These are phyloP conservation scores for Drosophila albomicans DNA, from an alignment of 1,140 invertebrate species.

Conservation along the genomic window DNA sequence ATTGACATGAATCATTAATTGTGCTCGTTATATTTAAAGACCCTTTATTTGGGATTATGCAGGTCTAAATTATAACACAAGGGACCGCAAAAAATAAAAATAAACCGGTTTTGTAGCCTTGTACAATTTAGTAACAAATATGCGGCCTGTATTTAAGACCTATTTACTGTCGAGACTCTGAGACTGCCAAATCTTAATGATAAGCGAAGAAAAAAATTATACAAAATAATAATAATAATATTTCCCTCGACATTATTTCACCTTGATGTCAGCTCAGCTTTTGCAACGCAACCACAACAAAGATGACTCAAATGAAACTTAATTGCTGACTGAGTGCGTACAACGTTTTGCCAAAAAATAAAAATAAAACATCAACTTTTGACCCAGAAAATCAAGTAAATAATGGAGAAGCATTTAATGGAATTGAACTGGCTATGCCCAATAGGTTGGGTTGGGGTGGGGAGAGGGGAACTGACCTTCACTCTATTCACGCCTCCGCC, in stretches of 20 bases:
- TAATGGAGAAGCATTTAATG: conserved; percentile 25
- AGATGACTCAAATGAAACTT: conserved; percentile 70
- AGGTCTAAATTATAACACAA: neutral
- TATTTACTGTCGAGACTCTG: conserved; percentile 20
- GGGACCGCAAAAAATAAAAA: neutral
- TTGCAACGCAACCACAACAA: conserved; percentile 42
- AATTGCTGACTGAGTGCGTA: conserved; percentile 47
- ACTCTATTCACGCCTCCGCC: too few relatives aligned
- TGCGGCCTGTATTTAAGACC: conserved; percentile 11
- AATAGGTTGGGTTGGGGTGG: neutral
- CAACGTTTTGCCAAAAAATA: conserved; percentile 23
- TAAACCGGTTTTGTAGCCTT: conserved; percentile 35
- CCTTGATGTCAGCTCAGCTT: conserved; percentile 56
- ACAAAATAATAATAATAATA: conserved; percentile 5
- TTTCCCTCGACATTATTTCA: conserved; percentile 43
- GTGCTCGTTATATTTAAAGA: too few relatives aligned
- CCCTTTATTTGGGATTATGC: neutral
- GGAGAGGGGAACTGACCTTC: conserved; percentile 25
- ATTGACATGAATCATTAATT: too few relatives aligned
- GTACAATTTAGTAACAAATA: conserved; percentile 1
- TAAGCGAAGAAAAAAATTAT: conserved; percentile 2
- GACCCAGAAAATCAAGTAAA: conserved; percentile 52
- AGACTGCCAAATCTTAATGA: conserved; percentile 21
- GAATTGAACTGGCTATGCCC: neutral
- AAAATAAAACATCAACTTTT: conserved; percentile 48